A percentile compares a stretch with the other conserved stretches of the same genome.
These are phyloP conservation scores for Gavia stellata DNA, from an alignment of 2,113 vertebrate species.

Conservation along the genomic window DNA sequence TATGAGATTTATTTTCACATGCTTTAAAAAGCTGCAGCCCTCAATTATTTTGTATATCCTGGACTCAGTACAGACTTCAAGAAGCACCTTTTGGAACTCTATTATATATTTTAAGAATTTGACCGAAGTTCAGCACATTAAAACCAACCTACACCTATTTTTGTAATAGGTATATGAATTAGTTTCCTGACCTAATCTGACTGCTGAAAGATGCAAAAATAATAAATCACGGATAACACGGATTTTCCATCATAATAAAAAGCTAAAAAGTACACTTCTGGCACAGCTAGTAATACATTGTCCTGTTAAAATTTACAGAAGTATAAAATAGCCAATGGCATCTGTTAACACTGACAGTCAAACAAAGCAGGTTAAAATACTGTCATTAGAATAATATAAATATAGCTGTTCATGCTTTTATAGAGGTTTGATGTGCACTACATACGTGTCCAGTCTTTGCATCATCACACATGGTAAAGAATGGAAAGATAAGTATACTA, in stretches of 20 bases:
- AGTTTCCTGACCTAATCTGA: not conserved
- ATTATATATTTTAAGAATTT: not conserved
- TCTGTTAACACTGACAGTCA: slow-evolving; percentile 4
- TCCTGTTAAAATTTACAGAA: not conserved
- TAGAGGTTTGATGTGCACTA: not conserved
- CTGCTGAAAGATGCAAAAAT: not conserved
- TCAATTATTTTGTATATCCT: not conserved
- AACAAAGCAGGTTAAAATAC: slow-evolving; percentile 1
- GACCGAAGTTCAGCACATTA: not conserved
- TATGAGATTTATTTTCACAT: not conserved
- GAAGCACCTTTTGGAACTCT: not conserved
- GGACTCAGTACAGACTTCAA: not conserved
- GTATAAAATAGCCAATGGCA: not conserved
- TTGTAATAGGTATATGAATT: not conserved
- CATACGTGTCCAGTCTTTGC: not conserved
- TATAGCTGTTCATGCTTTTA: not conserved
- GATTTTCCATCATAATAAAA: slow-evolving; percentile 25
- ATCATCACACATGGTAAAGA: not conserved
- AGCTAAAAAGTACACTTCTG: not conserved
- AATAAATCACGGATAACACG: not conserved
- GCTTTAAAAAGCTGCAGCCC: not conserved
- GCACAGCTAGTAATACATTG: not conserved
- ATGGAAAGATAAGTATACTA: not conserved
- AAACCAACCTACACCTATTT: not conserved
- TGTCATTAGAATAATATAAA: not conserved